Evolutionary conservation across 2,888 invertebrate genomes (phyloP), one percentile per base, ranked within the genome.

Genomic region (Melanophora roralis): DNA sequence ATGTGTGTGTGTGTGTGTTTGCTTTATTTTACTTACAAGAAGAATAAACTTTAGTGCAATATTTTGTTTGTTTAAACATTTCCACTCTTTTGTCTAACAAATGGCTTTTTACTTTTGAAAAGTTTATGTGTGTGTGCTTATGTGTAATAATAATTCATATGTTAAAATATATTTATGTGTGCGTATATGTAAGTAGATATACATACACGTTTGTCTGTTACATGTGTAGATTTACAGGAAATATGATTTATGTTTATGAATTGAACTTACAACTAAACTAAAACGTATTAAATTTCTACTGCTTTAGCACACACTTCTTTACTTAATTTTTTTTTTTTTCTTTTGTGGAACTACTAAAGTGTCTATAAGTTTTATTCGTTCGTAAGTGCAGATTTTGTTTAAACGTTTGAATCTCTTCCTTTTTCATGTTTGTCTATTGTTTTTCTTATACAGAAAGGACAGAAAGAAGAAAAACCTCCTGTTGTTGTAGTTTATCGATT

Each of bases 11-110:
- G 27, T 11, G 62, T 45, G 19, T 14, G 55, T 65, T 71, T 40
- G 14, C 62, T 69, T 60, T 75, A 49, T 74, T 53, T 68, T 77
- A 78, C 45, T 59, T 81, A 64, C 82, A 78, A 79, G 72, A 55
- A 60, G 77, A 60, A 79, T 72, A 78, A 82, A 82, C 82, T 83
- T 83, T 83, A 83, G 82, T 83, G 79, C 79, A 79, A 71, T 71
- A 72, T 75, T 71, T 23, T 68, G 67, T 53, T 36, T 62, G 64
- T 16, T 43, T 43, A 2, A n/a, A n/a, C n/a, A n/a, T 45, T 49
- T 59, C 32, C 38, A 27, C 45, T 21, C 23, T 51, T 76, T 69
- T 68, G 62, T 53, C 49, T 49, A 57, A 6, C 11, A 14, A 23
- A 23, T 64, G 43, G 38, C 40, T 53, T 68, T 64, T 12, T 27